Evolutionary conservation across 1,140 invertebrate species (phyloP).

Genomic region (Centruroides vittatus): DNA sequence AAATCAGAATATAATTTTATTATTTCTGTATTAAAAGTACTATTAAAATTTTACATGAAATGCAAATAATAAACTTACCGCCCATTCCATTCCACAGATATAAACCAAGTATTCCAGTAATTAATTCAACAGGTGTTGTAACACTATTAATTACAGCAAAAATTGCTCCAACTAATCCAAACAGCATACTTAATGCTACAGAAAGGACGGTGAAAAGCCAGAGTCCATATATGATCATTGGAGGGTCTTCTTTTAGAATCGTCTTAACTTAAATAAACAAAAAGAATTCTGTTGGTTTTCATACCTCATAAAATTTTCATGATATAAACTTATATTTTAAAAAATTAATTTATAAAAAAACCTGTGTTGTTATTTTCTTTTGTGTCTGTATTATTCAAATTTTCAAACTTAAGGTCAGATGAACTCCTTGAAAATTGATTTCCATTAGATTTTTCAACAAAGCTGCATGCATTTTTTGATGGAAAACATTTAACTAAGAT

Average conservation of each 20-base stretch:
- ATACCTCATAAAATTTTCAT: background rate
- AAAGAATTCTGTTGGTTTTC: background rate
- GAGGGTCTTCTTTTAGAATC: constrained; percentile 41
- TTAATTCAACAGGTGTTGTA: constrained; percentile 50
- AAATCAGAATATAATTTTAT: too few species aligned
- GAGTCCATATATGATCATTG: constrained; percentile 49
- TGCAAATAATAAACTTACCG: too few species aligned
- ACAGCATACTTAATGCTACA: constrained; percentile 43
- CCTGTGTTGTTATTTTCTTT: too few species aligned
- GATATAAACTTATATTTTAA: too few species aligned
- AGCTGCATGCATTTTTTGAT: background rate
- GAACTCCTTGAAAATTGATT: background rate
- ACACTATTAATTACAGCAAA: constrained; percentile 60
- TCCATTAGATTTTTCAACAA: background rate
- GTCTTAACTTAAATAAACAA: constrained; percentile 35
- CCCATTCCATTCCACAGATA: constrained; percentile 59
- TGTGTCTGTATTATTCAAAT: too few species aligned
- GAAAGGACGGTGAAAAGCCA: constrained; percentile 53
- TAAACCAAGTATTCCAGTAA: constrained; percentile 52
- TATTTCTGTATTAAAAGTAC: constrained; percentile 16
- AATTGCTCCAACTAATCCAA: constrained; percentile 47
- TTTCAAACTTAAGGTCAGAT: too few species aligned
- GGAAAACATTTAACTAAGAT: background rate
- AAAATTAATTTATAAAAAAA: too few species aligned
- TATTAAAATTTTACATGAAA: too few species aligned